A percentile compares a stretch with the other conserved stretches of the same genome.
phyloP scores from a whole-genome alignment of 2,888 invertebrate genomes.

The Stenoptilia bipunctidactyla region DNA sequence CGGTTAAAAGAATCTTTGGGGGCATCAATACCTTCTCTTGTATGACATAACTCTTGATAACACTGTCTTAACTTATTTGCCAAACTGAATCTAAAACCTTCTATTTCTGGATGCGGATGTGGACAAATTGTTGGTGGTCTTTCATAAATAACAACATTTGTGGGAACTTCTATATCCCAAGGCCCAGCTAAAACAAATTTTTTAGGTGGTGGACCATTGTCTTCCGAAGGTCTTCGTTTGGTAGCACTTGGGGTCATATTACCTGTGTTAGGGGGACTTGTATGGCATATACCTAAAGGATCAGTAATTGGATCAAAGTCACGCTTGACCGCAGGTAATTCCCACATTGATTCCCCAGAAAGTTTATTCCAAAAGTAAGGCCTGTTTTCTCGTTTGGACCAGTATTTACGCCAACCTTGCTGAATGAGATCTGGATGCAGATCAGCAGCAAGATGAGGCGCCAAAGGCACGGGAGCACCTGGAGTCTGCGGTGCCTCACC shows the following conservation, averaged over 20 bases:
- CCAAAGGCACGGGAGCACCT: slow-evolving; percentile 67
- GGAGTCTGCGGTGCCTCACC: slow-evolving; percentile 70
- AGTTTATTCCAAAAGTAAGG: slow-evolving; percentile 98
- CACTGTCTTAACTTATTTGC: slow-evolving; percentile 88
- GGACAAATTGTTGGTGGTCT: slow-evolving; percentile 86
- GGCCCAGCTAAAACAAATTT: slow-evolving; percentile 91
- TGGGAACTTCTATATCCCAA: slow-evolving; percentile 94
- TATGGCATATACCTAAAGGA: slow-evolving; percentile 85
- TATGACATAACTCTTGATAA: slow-evolving; percentile 94
- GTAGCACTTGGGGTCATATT: slow-evolving; percentile 69
- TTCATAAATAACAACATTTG: slow-evolving; percentile 92
- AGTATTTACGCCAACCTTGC: slow-evolving; percentile 96
- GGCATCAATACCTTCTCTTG: slow-evolving; percentile 93
- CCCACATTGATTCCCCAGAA: slow-evolving; percentile 97
- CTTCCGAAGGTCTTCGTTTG: slow-evolving; percentile 85
- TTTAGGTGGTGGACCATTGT: slow-evolving; percentile 83
- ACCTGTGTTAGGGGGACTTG: slow-evolving; percentile 50
- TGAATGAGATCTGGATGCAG: slow-evolving; percentile 71
- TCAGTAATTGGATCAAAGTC: slow-evolving; percentile 94
- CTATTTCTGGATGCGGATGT: slow-evolving; percentile 95
- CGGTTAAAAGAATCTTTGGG: slow-evolving; percentile 96
- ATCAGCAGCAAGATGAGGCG: slow-evolving; percentile 56
- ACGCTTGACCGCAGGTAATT: slow-evolving; percentile 86
- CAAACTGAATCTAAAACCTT: slow-evolving; percentile 86
- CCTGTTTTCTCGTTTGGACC: slow-evolving; percentile 95